These are phyloP conservation scores for Balaenoptera acutorostrata DNA, from an alignment of 2,113 vertebrate genomes.

Conservation along the genomic window DNA sequence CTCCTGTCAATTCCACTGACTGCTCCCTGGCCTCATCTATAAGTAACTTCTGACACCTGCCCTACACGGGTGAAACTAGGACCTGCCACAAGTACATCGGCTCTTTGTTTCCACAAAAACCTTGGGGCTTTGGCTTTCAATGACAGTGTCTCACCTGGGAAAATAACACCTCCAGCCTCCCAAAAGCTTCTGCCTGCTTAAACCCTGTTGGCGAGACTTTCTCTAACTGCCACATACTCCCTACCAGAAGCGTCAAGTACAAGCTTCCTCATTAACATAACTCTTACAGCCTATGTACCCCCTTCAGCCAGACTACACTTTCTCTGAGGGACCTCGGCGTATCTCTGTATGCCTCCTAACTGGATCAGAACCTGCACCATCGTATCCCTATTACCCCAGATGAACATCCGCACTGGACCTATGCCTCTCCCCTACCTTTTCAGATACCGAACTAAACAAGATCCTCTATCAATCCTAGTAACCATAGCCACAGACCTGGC, in stretches of 20 bases:
- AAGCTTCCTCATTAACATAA: neutral
- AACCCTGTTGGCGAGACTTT: fast-evolving
- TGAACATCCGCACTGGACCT: neutral
- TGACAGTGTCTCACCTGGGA: neutral
- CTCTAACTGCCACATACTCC: fast-evolving
- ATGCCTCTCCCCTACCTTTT: neutral
- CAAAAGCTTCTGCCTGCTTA: neutral
- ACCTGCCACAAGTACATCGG: neutral
- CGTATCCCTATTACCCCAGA: neutral
- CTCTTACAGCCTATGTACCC: neutral
- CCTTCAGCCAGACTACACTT: neutral
- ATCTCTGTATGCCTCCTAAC: neutral
- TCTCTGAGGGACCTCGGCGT: neutral
- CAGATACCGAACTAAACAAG: neutral
- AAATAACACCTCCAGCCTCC: neutral
- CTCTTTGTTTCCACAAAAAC: neutral
- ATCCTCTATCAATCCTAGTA: neutral
- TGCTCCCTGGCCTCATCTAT: neutral
- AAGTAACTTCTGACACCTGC: neutral
- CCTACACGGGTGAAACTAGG: neutral
- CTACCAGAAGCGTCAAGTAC: neutral
- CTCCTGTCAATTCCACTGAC: neutral
- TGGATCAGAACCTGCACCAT: neutral
- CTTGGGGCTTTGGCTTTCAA: neutral
- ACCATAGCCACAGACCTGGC: neutral